Percentiles rank a stretch among this genome's conserved stretches.
These are phyloP conservation scores for Cryptocheilus praepositus DNA, from an alignment of 2,888 invertebrate species.

Conservation along the genomic window DNA sequence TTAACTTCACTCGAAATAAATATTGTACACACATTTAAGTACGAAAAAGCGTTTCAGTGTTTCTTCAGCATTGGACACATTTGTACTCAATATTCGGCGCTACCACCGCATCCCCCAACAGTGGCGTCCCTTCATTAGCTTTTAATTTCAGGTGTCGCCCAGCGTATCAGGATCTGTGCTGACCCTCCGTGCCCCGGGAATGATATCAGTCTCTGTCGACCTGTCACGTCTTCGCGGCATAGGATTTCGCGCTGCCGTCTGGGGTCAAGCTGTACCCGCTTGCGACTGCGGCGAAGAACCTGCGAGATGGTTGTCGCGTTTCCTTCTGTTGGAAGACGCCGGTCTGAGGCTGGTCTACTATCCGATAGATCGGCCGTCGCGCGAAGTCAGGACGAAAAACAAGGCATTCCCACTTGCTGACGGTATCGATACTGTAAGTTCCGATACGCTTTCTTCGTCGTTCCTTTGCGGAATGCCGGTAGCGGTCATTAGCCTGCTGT, in stretches of 20 bases:
- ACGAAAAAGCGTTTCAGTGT: too few relatives aligned
- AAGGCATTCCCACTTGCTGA: slow-evolving; percentile 63
- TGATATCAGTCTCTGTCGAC: slow-evolving; percentile 78
- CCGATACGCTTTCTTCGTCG: not conserved
- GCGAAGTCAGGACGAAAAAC: slow-evolving; percentile 63
- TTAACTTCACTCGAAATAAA: too few relatives aligned
- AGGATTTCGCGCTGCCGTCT: slow-evolving; percentile 76
- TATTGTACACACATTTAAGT: too few relatives aligned
- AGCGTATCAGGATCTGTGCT: slow-evolving; percentile 76
- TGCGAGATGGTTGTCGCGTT: slow-evolving; percentile 84
- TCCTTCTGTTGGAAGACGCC: slow-evolving; percentile 75
- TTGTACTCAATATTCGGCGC: too few relatives aligned
- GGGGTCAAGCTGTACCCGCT: slow-evolving; percentile 78
- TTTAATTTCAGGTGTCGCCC: slow-evolving; percentile 72
- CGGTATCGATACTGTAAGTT: slow-evolving; percentile 61
- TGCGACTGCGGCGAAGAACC: slow-evolving; percentile 85
- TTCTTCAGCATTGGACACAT: too few relatives aligned
- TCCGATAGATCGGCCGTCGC: slow-evolving; percentile 74
- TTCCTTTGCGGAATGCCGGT: not conserved
- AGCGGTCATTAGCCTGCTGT: too few relatives aligned
- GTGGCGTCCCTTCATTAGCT: too few relatives aligned
- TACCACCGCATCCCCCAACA: too few relatives aligned
- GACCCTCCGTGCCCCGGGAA: slow-evolving; percentile 77
- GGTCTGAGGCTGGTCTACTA: slow-evolving; percentile 80
- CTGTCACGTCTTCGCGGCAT: slow-evolving; percentile 71